phyloP scores from a whole-genome alignment of 2,888 invertebrate genomes.

The Ochropacha duplaris region DNA sequence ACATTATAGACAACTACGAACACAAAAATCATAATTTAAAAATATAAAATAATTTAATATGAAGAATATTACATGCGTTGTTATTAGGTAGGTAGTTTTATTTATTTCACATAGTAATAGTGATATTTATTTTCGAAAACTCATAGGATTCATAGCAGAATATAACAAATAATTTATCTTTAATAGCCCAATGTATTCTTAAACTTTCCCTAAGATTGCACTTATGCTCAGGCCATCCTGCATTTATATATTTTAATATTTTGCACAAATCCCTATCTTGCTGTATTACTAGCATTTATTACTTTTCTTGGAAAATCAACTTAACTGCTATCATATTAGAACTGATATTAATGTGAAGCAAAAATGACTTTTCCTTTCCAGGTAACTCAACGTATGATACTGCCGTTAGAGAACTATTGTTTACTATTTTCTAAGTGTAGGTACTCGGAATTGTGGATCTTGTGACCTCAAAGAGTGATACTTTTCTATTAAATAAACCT shows the following conservation, averaged over 20 bases:
- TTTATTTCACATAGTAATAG: too few species aligned
- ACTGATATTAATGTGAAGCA: not conserved
- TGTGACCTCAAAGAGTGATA: not conserved
- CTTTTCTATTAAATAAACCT: not conserved
- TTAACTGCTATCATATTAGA: not conserved
- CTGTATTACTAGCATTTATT: not conserved
- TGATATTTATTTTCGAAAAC: conserved; percentile 3
- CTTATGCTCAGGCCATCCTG: too few species aligned
- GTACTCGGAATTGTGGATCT: not conserved
- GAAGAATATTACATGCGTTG: too few species aligned
- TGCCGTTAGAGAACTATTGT: not conserved
- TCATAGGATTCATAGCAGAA: not conserved
- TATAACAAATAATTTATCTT: too few species aligned
- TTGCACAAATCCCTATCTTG: too few species aligned
- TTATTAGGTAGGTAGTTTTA: too few species aligned
- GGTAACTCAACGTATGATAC: not conserved
- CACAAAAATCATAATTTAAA: too few species aligned
- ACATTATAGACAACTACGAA: too few species aligned
- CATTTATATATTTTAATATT: too few species aligned
- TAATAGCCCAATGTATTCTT: too few species aligned
- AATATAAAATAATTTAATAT: too few species aligned
- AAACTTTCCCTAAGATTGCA: too few species aligned
- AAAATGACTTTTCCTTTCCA: not conserved
- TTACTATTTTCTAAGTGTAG: not conserved
- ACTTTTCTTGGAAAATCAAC: not conserved